Conservation (phyloP, 2,797 vertebrate species). For the Heteromormyrus szaboi region DNA sequence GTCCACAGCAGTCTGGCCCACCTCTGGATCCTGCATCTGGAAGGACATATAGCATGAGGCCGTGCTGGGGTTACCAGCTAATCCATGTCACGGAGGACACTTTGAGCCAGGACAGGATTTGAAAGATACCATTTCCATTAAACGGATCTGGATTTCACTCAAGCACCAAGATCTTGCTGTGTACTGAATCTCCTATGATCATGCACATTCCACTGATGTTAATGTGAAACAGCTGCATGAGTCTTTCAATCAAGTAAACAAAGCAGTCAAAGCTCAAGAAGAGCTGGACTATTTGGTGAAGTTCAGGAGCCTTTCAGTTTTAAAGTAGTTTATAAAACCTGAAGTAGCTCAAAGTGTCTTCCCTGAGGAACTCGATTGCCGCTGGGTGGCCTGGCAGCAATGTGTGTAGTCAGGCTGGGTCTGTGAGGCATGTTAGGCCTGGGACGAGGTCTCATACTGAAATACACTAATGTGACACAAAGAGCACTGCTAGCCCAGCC, state of each 20-base stretch:
- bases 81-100: neutral
- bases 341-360: neutral
- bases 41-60: slow-evolving; percentile 40
- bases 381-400: neutral
- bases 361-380: slow-evolving; percentile 1
- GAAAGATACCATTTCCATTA: neutral
- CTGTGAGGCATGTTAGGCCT: neutral
- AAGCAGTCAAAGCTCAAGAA: neutral
- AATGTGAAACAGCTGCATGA: neutral
- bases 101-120: neutral
- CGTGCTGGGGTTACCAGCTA: neutral
- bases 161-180: neutral
- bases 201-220: neutral
- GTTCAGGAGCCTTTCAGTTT: neutral
- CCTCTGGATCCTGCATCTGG: slow-evolving; percentile 75
- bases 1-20: slow-evolving; percentile 66
- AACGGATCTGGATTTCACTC: neutral
- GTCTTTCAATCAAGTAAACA: neutral
- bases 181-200: neutral
- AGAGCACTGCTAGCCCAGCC: neutral
- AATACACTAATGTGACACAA: neutral
- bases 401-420: neutral
- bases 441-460: neutral
- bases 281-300: neutral
- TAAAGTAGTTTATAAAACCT: neutral